phyloP scores from a whole-genome alignment of 1,140 invertebrate species.

The Trinorchestia longiramus region DNA sequence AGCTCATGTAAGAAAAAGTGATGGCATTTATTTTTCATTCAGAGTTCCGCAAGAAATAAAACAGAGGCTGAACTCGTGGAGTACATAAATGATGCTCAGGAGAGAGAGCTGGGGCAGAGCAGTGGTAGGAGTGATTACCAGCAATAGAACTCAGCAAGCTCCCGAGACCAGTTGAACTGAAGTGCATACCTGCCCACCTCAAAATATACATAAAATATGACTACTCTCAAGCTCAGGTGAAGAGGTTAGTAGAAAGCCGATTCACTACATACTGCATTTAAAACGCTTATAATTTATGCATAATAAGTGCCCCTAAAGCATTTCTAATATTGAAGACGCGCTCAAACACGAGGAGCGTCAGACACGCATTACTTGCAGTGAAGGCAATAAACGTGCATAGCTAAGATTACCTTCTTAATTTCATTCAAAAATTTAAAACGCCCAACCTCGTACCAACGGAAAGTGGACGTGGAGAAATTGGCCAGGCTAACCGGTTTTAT shows the following conservation, averaged over 20 bases:
- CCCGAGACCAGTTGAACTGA: neutral
- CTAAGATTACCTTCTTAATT: neutral
- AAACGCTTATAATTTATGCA: neutral
- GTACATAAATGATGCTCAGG: too few species aligned
- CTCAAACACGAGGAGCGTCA: neutral
- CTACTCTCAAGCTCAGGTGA: neutral
- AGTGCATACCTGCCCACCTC: neutral
- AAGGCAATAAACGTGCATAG: neutral
- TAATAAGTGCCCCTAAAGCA: neutral
- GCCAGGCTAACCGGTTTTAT: neutral
- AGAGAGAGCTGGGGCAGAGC: neutral
- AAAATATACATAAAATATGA: conserved; percentile 2
- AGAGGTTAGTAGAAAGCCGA: neutral
- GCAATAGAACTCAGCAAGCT: neutral
- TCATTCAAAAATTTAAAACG: neutral
- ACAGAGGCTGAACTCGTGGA: neutral
- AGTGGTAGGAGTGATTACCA: neutral
- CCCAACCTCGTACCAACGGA: neutral
- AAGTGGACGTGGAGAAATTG: neutral
- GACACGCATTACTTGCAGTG: neutral
- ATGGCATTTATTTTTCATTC: too few species aligned
- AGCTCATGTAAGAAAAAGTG: too few species aligned
- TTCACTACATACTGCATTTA: neutral
- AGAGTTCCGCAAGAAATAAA: too few species aligned
- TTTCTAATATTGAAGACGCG: neutral